Evolutionary conservation across 1,140 invertebrate species (phyloP), one percentile per base, ranked within the genome.

Genomic region (Achatina immaculata): DNA sequence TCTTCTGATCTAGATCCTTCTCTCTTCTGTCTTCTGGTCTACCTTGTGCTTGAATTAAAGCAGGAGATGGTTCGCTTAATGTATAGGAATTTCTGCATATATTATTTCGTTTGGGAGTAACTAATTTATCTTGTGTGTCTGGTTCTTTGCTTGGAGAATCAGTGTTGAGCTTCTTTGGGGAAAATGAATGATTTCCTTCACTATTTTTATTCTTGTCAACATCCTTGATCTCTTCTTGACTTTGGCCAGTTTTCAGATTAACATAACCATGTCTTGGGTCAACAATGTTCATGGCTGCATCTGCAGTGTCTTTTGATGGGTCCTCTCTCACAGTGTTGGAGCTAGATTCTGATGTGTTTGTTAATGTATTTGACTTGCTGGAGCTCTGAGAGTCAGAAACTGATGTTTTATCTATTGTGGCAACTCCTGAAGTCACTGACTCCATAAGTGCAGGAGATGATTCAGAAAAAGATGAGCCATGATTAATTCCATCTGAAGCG

Each of bases 11-110:
- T 31, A 31, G 9, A 28, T 31, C 31, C n/a, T 62, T 62, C 21
- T 19, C 48, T 58, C 40, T n/a, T 65, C 65, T 24, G 40, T 55
- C 48, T 65, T 76, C 55, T 34, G 34, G 74, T 24, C 43, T 76
- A 40, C 45, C n/a, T 38, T 77, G 76, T 16, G 85, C 82, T 11
- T 75, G 58, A 11, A 88, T 9, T 38, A 88, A 71, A 51, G 82
- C 85, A 11, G 85, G 84, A 0, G 86, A 87, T 3, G 86, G 83
- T 4, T 84, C 65, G 31, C 81, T 78, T 14, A 87, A 62, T 1
- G 85, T 87, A 42, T 88, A 86, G 1, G 87, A 87, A 21, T 81
- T 83, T 40, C 78, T 73, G 7, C 83, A 76, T 34, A 83, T 66
- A 73, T 83, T 62, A 34, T 21, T 62, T 62, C 78, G 42, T 81